phyloP scores from a whole-genome alignment of 2,888 invertebrate species.

The Trichopria drosophilae region DNA sequence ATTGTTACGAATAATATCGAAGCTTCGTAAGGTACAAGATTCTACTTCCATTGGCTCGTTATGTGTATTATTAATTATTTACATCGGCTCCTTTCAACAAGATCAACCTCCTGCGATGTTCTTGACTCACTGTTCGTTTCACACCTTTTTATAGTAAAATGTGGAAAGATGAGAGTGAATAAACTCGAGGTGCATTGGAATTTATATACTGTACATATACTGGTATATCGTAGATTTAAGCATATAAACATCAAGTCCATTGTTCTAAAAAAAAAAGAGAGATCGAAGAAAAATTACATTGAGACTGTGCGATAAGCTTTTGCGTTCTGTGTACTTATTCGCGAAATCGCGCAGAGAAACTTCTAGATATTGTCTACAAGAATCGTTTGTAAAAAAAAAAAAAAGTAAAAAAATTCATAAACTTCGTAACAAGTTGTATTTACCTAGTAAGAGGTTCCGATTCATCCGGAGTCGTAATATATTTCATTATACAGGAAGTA shows the following conservation, averaged over 20 bases:
- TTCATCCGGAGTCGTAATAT: too few relatives aligned
- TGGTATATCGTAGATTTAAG: slow-evolving; percentile 22
- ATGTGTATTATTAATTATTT: slow-evolving; percentile 42
- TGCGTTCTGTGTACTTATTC: slow-evolving; percentile 38
- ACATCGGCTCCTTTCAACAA: too few relatives aligned
- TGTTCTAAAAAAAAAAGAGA: slow-evolving; percentile 6
- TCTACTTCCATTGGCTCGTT: slow-evolving; percentile 45
- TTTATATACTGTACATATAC: slow-evolving; percentile 40
- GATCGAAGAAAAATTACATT: too few relatives aligned
- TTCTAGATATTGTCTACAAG: too few relatives aligned
- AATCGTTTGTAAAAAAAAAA: slow-evolving; percentile 13
- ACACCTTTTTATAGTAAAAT: too few relatives aligned
- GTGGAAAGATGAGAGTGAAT: slow-evolving; percentile 17
- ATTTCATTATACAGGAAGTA: too few relatives aligned
- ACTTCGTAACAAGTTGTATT: slow-evolving; percentile 24
- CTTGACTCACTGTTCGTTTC: too few relatives aligned
- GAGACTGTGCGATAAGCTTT: slow-evolving; percentile 29
- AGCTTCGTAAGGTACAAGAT: too few relatives aligned
- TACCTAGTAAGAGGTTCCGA: slow-evolving; percentile 22
- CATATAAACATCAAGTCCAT: slow-evolving; percentile 15
- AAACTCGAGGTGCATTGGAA: slow-evolving; percentile 30
- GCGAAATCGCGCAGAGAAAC: slow-evolving; percentile 22
- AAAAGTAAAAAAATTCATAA: slow-evolving; percentile 5
- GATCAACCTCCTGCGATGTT: too few relatives aligned
- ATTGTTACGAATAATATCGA: too few relatives aligned